phyloP scores from a whole-genome alignment of 2,797 vertebrate species.

The Eutrigla gurnardus region DNA sequence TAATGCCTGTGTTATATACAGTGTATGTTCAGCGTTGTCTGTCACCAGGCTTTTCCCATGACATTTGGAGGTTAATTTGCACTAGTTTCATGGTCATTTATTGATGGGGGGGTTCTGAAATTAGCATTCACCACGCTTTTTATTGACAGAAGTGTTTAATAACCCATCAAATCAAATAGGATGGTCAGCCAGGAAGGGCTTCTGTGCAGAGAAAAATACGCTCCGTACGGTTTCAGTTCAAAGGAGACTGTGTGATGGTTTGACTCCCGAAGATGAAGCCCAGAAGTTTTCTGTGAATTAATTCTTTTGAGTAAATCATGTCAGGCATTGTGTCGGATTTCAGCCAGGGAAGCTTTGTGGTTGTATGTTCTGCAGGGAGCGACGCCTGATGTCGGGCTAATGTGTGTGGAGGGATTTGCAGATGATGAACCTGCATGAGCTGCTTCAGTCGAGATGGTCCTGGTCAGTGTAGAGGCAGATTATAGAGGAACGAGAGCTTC shows the following conservation, averaged over 20 bases:
- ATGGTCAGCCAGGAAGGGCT: slow-evolving; percentile 63
- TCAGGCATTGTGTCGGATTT: slow-evolving; percentile 37
- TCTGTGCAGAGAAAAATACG: slow-evolving; percentile 28
- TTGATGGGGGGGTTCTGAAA: slow-evolving; percentile 80
- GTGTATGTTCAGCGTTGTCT: slow-evolving; percentile 25
- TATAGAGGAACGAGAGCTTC: slow-evolving; percentile 83
- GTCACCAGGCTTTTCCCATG: slow-evolving; percentile 82
- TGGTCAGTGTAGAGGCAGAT: slow-evolving; percentile 76
- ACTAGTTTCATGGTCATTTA: slow-evolving; percentile 86
- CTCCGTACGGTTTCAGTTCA: slow-evolving; percentile 27
- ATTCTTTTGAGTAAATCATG: slow-evolving; percentile 31
- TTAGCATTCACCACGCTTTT: slow-evolving; percentile 87
- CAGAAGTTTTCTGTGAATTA: slow-evolving; percentile 42
- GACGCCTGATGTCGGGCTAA: slow-evolving; percentile 55
- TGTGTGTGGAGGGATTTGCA: slow-evolving; percentile 74
- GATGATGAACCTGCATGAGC: slow-evolving; percentile 77
- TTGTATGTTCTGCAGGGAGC: slow-evolving; percentile 47
- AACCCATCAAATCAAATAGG: slow-evolving; percentile 83
- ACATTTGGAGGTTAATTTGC: slow-evolving; percentile 90
- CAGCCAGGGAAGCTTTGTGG: slow-evolving; percentile 44
- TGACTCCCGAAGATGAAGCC: slow-evolving; percentile 6
- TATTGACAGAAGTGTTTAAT: slow-evolving; percentile 89
- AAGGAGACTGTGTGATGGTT: background rate
- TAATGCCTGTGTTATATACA: background rate
- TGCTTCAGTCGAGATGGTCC: slow-evolving; percentile 72